A percentile compares a stretch with the other conserved stretches of the same genome.
phyloP scores from a whole-genome alignment of 2,797 vertebrate genomes.

The Arctocebus calabarensis region DNA sequence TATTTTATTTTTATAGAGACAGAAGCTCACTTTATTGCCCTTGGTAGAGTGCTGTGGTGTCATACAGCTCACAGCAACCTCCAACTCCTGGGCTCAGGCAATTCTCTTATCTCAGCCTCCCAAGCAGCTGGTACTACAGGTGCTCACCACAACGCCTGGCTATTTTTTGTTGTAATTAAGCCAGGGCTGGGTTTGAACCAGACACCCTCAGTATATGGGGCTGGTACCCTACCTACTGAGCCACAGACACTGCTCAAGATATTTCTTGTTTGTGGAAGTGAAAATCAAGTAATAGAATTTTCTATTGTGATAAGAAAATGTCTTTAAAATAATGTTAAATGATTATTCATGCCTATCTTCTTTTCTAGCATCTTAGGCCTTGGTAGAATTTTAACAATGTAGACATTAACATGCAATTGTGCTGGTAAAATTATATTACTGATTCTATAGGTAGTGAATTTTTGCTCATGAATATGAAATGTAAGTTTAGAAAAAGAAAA shows the following conservation, averaged over 20 bases:
- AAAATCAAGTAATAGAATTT: slow-evolving; percentile 77
- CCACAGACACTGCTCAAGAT: background rate
- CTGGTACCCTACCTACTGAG: too few species aligned
- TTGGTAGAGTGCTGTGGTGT: too few species aligned
- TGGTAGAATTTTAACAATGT: slow-evolving; percentile 84
- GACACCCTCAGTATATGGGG: too few species aligned
- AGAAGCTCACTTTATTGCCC: too few species aligned
- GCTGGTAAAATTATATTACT: slow-evolving; percentile 79
- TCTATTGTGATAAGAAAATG: slow-evolving; percentile 69
- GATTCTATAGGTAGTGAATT: slow-evolving; percentile 79
- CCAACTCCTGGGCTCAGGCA: too few species aligned
- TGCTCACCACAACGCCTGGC: too few species aligned
- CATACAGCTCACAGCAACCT: too few species aligned
- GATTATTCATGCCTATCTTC: slow-evolving; percentile 75
- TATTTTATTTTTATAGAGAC: too few species aligned
- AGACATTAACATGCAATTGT: slow-evolving; percentile 75
- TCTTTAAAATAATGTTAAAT: slow-evolving; percentile 85
- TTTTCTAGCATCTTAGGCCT: slow-evolving; percentile 73
- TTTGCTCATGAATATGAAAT: slow-evolving; percentile 84
- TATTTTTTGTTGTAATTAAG: too few species aligned
- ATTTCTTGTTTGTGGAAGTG: slow-evolving; percentile 77
- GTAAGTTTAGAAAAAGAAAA: slow-evolving; percentile 70
- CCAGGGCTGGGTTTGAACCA: too few species aligned
- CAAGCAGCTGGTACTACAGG: too few species aligned
- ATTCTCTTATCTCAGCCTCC: too few species aligned